A percentile compares a stretch with the other conserved stretches of the same genome.
Conservation (phyloP, 2,888 invertebrate species). For the Trichogramma evanescens region DNA sequence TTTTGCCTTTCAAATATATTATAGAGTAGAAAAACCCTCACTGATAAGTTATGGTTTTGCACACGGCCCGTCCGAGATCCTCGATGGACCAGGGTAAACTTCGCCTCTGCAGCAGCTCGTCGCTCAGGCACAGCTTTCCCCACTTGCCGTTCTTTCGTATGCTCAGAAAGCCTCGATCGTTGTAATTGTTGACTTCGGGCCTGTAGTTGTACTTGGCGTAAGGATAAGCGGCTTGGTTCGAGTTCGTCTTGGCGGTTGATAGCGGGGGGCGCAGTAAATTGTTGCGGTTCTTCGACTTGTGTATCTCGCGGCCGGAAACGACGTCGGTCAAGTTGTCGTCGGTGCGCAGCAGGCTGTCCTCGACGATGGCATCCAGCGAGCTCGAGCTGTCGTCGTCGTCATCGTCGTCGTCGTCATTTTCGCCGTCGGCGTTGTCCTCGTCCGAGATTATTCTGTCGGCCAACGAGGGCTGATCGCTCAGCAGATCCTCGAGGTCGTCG, state of each 20-base stretch:
- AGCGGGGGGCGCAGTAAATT: background rate
- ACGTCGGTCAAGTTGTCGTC: slow-evolving; percentile 17
- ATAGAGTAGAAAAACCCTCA: slow-evolving; percentile 43
- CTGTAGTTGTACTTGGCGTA: slow-evolving; percentile 17
- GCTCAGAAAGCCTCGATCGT: slow-evolving; percentile 60
- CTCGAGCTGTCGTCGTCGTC: too few species aligned
- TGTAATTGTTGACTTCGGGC: slow-evolving; percentile 39
- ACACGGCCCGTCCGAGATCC: slow-evolving; percentile 68
- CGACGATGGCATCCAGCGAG: too few species aligned
- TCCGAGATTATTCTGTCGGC: background rate
- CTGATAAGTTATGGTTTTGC: slow-evolving; percentile 70
- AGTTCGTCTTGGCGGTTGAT: slow-evolving; percentile 24
- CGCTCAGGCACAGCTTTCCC: slow-evolving; percentile 69
- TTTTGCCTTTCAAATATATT: background rate
- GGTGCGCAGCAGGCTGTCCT: background rate
- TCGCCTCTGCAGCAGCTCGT: slow-evolving; percentile 54
- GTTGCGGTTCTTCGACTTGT: slow-evolving; percentile 23
- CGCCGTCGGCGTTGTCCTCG: background rate
- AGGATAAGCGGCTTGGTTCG: slow-evolving; percentile 21
- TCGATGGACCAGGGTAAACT: slow-evolving; percentile 59
- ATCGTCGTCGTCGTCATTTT: background rate
- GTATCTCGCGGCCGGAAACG: slow-evolving; percentile 33
- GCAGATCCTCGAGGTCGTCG: background rate
- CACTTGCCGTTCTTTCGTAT: slow-evolving; percentile 68
- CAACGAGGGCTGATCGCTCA: background rate